Base-by-base conservation (phyloP, 2,888 invertebrate genomes). In the Tenthredo notha region DNA sequence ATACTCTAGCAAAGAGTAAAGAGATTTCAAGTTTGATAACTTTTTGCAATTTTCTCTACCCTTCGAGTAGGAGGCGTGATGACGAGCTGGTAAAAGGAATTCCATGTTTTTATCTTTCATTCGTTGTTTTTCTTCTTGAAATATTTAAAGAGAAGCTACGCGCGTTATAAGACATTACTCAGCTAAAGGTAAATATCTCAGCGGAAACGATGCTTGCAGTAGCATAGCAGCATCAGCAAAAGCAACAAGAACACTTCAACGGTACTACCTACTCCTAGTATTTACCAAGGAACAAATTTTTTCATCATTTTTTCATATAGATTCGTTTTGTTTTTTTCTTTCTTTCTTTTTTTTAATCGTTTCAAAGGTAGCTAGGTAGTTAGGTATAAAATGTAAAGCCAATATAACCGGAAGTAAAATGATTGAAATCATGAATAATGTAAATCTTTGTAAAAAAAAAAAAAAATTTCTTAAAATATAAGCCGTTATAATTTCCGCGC, bases 51-150 rank as follows among this genome's bases (percentile, higher is more conserved):
- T 25, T 67, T 67, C 33, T 67, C 33, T 33, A 67, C 67, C 33
- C 33, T 33, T 72, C 6, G 3, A 37, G 72, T n/a, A 43, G 9
- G 21, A 43, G 72, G 72, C 72, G 43, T 40, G 37, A 43, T 40
- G 72, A 40, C 43, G n/a, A 72, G 40, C 50, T 67, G 67, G 70
- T 84, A 70, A 84, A 72, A 84, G 84, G 84, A 84, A 84, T 84
- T 84, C 40, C 84, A 43, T 84, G 84, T 84, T 70, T 84, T 72
- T 70, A 84, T 84, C 47, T 84, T 70, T 70, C 12, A 70, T 70
- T 84, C 33, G 33, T 84, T 84, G 25, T 50, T 47, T 77, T 77
- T 77, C 50, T 77, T 50, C 50, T 50, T 77, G 77, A 50, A 50
- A 77, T 77, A 77, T 77, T 77, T 77, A 29, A 77, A 77, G 37